phyloP scores from a whole-genome alignment of 37 sponge, comb jelly and placozoan genomes.

The Mnemiopsis leidyi region DNA sequence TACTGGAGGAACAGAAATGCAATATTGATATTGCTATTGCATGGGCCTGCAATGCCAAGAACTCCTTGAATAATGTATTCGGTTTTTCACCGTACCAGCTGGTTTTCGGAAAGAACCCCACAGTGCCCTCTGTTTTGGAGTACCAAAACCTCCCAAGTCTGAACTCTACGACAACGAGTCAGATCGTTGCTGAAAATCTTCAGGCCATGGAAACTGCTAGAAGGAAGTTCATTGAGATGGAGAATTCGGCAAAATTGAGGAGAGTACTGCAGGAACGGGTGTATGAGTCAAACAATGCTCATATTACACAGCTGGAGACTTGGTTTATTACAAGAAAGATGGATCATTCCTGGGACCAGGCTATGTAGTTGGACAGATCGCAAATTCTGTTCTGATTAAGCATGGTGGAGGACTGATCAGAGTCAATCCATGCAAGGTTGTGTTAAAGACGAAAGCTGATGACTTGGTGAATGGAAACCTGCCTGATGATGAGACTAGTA shows the following conservation, averaged over 20 bases:
- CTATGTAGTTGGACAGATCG: neutral
- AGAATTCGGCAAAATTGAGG: neutral
- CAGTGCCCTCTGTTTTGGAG: neutral
- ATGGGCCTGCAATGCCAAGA: conserved; percentile 40
- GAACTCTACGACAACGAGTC: neutral
- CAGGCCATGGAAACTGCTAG: neutral
- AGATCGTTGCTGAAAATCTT: neutral
- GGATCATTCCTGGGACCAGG: neutral
- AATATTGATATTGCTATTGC: neutral
- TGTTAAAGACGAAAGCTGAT: neutral
- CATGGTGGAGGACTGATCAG: neutral
- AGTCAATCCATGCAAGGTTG: conserved; percentile 6
- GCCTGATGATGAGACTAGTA: too few relatives aligned
- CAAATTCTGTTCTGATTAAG: neutral
- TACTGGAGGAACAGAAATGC: neutral
- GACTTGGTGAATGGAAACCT: neutral
- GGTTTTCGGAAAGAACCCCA: conserved; percentile 16
- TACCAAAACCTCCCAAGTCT: neutral
- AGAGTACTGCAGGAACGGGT: neutral
- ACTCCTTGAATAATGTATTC: neutral
- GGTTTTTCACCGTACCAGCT: conserved; percentile 13
- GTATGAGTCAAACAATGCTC: neutral
- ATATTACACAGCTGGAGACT: neutral
- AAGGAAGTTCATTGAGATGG: conserved; percentile 13
- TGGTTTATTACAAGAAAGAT: neutral